Evolutionary conservation across 2,113 vertebrate species (phyloP).

Genomic region (Columba livia): DNA sequence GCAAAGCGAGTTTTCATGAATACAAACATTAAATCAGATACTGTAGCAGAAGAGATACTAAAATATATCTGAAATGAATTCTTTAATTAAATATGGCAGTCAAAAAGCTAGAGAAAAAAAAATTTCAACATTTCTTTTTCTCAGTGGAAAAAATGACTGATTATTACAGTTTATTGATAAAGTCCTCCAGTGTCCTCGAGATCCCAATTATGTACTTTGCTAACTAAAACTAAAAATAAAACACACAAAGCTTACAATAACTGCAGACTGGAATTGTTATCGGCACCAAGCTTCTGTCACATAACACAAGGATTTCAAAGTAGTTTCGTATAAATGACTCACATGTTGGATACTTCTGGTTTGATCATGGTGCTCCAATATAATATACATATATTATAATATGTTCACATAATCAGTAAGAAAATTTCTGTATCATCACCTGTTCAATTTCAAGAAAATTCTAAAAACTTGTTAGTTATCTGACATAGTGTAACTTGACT

Average conservation of each 20-base stretch:
- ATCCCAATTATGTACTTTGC: background rate
- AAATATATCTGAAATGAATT: background rate
- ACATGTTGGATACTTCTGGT: background rate
- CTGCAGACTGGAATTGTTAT: background rate
- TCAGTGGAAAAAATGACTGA: background rate
- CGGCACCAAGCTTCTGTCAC: background rate
- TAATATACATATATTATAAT: background rate
- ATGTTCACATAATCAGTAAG: background rate
- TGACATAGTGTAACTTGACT: background rate
- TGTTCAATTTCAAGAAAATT: background rate
- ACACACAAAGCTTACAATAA: background rate
- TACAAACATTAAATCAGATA: background rate
- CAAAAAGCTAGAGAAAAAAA: background rate
- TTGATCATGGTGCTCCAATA: background rate
- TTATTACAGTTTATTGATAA: background rate
- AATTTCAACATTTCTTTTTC: background rate
- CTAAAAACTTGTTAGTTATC: background rate
- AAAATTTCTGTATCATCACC: background rate
- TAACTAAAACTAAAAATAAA: background rate
- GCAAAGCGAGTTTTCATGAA: background rate
- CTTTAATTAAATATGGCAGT: background rate
- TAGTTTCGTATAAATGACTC: background rate
- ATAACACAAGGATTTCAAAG: background rate
- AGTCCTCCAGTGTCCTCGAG: background rate
- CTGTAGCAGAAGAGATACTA: background rate